phyloP scores from a whole-genome alignment of 2,888 invertebrate genomes.

The Drosophila maculinotata region DNA sequence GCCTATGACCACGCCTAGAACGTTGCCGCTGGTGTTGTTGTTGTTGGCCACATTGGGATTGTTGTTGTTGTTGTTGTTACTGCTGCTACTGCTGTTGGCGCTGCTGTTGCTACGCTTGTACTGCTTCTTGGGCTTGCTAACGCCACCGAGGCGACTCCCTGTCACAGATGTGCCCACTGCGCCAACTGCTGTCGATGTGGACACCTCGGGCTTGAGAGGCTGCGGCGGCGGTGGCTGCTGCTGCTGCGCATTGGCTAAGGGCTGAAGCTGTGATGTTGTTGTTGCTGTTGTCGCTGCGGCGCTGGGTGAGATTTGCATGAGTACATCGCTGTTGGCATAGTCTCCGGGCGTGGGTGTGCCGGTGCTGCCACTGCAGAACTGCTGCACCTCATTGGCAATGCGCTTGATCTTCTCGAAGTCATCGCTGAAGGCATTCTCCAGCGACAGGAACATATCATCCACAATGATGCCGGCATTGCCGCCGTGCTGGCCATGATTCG shows the following conservation, averaged over 20 bases:
- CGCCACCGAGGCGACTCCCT: conserved; percentile 77
- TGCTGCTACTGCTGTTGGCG: conserved; percentile 84
- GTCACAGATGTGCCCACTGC: conserved; percentile 18
- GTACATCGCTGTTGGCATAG: conserved; percentile 73
- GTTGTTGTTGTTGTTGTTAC: conserved; percentile 86
- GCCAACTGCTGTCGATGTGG: conserved; percentile 85
- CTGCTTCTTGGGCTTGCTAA: conserved; percentile 88
- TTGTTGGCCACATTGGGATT: conserved; percentile 81
- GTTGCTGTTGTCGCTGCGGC: conserved; percentile 72
- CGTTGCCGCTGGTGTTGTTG: conserved; percentile 60
- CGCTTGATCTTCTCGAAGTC: conserved; percentile 94
- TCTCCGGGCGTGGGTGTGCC: conserved; percentile 83
- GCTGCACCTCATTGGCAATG: conserved; percentile 92
- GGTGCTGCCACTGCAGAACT: conserved; percentile 87
- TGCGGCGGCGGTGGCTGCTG: conserved; percentile 48
- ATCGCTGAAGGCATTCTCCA: conserved; percentile 87
- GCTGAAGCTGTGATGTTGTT: conserved; percentile 57
- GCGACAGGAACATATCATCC: conserved; percentile 85
- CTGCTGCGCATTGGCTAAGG: conserved; percentile 52
- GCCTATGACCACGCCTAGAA: conserved; percentile 68
- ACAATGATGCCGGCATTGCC: conserved; percentile 82
- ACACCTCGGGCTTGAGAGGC: conserved; percentile 85
- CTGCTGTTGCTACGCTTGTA: conserved; percentile 87
- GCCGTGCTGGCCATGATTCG: conserved; percentile 60
- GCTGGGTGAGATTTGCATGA: conserved; percentile 84